Percentiles rank a stretch among this genome's conserved stretches.
Evolutionary conservation across 2,888 invertebrate genomes (phyloP).

Genomic region (Ectropis crepuscularia): DNA sequence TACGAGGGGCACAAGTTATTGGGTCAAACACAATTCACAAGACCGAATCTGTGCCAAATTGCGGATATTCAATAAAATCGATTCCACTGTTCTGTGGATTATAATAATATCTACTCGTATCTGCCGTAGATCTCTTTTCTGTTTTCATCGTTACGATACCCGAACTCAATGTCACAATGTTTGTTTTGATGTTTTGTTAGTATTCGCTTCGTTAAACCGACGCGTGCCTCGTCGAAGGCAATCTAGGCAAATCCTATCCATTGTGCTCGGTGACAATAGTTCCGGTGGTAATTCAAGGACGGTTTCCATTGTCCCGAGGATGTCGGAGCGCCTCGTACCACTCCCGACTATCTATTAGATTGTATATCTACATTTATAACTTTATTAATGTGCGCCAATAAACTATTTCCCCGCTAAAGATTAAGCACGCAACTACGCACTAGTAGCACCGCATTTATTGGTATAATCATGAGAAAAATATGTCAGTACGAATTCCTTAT

Average conservation of each 20-base stretch:
- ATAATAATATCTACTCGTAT: neutral
- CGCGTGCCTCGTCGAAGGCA: conserved; percentile 64
- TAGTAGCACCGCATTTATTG: conserved; percentile 21
- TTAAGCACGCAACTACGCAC: conserved; percentile 18
- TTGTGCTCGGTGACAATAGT: conserved; percentile 77
- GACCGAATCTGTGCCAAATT: conserved; percentile 37
- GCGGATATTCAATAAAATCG: conserved; percentile 38
- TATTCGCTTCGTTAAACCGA: conserved; percentile 58
- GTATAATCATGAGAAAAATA: conserved; percentile 13
- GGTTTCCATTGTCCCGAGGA: conserved; percentile 65
- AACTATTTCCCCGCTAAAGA: conserved; percentile 39
- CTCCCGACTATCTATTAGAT: conserved; percentile 44
- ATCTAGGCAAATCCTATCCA: conserved; percentile 74
- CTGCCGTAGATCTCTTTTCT: neutral
- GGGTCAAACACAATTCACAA: conserved; percentile 40
- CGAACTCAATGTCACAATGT: conserved; percentile 18
- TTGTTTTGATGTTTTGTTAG: conserved; percentile 47
- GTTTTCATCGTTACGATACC: conserved; percentile 15
- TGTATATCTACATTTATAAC: conserved; percentile 26
- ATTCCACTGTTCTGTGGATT: conserved; percentile 30
- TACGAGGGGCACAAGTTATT: conserved; percentile 45
- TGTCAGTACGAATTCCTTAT: neutral
- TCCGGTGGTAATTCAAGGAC: conserved; percentile 81
- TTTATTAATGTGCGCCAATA: conserved; percentile 31
- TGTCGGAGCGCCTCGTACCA: conserved; percentile 49